These are phyloP conservation scores for Callaeas wilsoni DNA, from an alignment of 2,113 vertebrate genomes.

Conservation along the genomic window DNA sequence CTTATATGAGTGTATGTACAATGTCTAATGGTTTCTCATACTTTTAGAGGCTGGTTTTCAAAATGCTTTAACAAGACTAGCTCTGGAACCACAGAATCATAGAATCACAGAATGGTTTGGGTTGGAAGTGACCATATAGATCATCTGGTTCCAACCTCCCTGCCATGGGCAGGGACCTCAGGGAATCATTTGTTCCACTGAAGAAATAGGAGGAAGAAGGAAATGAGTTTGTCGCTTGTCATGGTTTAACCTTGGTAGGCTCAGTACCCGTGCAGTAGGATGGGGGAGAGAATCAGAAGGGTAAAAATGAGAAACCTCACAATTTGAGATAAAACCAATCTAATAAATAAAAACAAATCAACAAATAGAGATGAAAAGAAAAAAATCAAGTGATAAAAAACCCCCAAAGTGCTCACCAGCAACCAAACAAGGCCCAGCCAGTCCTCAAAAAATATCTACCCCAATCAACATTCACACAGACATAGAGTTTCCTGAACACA, in stretches of 20 bases:
- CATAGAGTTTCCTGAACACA: background rate
- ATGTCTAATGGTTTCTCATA: background rate
- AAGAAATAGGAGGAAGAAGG: background rate
- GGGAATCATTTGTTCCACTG: background rate
- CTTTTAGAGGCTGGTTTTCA: background rate
- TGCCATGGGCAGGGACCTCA: background rate
- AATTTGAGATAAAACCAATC: background rate
- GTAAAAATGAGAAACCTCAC: background rate
- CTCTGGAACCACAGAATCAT: background rate
- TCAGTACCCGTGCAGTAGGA: rapidly evolving
- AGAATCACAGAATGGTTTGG: background rate
- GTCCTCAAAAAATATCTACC: background rate
- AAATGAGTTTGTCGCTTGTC: background rate
- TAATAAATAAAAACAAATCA: background rate
- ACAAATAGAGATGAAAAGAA: background rate
- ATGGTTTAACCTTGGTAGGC: background rate
- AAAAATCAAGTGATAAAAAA: background rate
- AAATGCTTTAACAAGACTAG: background rate
- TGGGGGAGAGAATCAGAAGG: background rate
- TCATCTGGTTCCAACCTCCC: background rate
- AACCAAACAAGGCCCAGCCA: background rate
- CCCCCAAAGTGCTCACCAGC: background rate
- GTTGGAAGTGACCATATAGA: background rate
- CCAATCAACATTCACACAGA: background rate
- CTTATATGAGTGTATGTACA: background rate